These are phyloP conservation scores for Nineta flava DNA, from an alignment of 2,888 invertebrate species.

Conservation along the genomic window DNA sequence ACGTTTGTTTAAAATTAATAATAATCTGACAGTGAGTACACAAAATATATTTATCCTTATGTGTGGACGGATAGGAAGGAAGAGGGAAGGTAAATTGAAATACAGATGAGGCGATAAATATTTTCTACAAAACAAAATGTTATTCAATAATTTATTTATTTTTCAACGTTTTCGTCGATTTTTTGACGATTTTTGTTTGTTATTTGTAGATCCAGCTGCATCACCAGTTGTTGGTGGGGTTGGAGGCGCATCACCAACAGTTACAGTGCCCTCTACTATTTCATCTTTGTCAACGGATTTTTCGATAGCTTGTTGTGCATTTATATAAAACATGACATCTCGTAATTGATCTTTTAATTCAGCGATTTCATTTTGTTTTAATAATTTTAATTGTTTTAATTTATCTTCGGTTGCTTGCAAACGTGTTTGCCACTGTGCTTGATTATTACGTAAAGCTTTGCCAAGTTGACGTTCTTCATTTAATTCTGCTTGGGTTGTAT, in stretches of 20 bases:
- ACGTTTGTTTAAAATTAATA: too few relatives aligned
- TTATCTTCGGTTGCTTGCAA: constrained; percentile 36
- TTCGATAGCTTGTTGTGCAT: constrained; percentile 53
- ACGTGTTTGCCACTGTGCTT: constrained; percentile 52
- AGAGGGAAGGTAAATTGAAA: too few relatives aligned
- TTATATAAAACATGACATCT: constrained; percentile 94
- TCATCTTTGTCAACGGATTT: constrained; percentile 38
- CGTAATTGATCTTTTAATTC: constrained; percentile 85
- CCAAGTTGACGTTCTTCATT: constrained; percentile 77
- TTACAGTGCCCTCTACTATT: constrained; percentile 42
- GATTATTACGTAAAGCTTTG: constrained; percentile 57
- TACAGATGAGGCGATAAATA: too few relatives aligned
- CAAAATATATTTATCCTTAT: too few relatives aligned
- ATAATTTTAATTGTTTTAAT: constrained; percentile 27
- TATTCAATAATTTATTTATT: too few relatives aligned
- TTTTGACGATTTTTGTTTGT: too few relatives aligned
- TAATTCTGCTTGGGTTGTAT: constrained; percentile 50
- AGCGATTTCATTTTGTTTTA: constrained; percentile 46
- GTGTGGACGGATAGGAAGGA: too few relatives aligned
- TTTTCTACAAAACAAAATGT: too few relatives aligned
- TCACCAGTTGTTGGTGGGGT: constrained; percentile 9
- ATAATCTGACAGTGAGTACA: too few relatives aligned
- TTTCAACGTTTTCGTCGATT: too few relatives aligned
- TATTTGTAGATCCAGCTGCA: too few relatives aligned
- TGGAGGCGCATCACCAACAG: constrained; percentile 29